Percentiles rank a stretch among this genome's conserved stretches.
Evolutionary conservation across 2,888 invertebrate species (phyloP).

Genomic region (Choreutis nemorana): DNA sequence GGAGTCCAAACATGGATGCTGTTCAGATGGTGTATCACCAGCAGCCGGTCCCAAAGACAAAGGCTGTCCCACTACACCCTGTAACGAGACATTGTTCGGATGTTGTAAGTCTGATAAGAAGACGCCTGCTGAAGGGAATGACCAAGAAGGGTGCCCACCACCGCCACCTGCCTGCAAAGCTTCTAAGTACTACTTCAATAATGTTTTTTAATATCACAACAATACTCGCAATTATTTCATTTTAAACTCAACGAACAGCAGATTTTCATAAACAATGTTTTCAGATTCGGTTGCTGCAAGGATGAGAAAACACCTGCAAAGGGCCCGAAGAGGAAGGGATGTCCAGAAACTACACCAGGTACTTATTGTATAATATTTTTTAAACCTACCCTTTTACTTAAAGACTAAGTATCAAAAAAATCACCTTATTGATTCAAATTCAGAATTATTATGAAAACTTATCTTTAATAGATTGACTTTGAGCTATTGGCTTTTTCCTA

Average conservation of each 20-base stretch:
- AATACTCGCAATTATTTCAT: background rate
- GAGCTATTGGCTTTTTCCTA: no score
- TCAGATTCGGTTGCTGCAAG: slow-evolving; percentile 75
- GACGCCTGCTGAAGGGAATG: slow-evolving; percentile 81
- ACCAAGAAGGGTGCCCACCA: slow-evolving; percentile 84
- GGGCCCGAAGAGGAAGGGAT: slow-evolving; percentile 67
- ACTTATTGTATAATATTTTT: no score
- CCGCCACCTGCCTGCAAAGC: slow-evolving; percentile 65
- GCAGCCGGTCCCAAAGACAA: slow-evolving; percentile 73
- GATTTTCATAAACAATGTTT: no score
- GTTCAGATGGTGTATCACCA: slow-evolving; percentile 82
- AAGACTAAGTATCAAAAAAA: no score
- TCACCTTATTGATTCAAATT: no score
- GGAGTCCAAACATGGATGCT: slow-evolving; percentile 81
- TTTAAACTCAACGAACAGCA: no score
- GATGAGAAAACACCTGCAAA: slow-evolving; percentile 72
- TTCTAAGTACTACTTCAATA: no score
- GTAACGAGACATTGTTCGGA: slow-evolving; percentile 82
- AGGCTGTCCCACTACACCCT: slow-evolving; percentile 80
- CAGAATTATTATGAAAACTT: no score
- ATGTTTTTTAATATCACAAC: no score
- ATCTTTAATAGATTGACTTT: no score
- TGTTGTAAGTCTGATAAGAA: slow-evolving; percentile 81
- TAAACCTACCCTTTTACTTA: no score
- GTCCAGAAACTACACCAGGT: slow-evolving; percentile 39